Conservation (phyloP, 1,140 invertebrate genomes). For the Ostrea denselamellosa region DNA sequence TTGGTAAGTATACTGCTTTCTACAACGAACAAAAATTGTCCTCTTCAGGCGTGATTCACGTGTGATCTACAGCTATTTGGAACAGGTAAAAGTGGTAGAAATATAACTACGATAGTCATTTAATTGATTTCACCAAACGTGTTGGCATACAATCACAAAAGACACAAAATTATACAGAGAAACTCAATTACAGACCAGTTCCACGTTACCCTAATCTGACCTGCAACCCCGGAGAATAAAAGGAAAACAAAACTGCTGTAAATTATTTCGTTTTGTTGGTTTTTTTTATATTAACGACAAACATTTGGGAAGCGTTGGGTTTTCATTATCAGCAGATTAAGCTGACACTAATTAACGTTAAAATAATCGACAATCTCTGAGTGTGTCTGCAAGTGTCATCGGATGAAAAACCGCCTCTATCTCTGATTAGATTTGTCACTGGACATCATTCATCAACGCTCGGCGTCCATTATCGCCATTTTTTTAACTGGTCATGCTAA, state of each 20-base stretch:
- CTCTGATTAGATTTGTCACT: constrained; percentile 12
- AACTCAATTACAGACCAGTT: too few species aligned
- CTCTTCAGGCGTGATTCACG: too few species aligned
- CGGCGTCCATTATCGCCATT: background rate
- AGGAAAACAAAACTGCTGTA: background rate
- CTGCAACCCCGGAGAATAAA: too few species aligned
- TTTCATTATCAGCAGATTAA: background rate
- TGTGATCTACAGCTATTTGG: too few species aligned
- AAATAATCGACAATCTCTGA: constrained; percentile 3
- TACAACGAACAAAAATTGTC: too few species aligned
- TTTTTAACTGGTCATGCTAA: constrained; percentile 16
- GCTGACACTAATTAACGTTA: constrained; percentile 30
- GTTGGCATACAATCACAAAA: too few species aligned
- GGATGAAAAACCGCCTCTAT: background rate
- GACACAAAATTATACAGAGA: too few species aligned
- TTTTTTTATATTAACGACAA: background rate
- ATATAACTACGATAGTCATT: too few species aligned
- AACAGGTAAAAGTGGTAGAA: too few species aligned
- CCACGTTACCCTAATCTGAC: too few species aligned
- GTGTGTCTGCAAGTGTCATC: constrained; percentile 1
- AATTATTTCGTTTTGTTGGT: background rate
- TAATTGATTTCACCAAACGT: too few species aligned
- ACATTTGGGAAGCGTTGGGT: background rate
- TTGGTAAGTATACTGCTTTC: too few species aligned
- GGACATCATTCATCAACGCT: constrained; percentile 4